Evolutionary conservation across 2,113 vertebrate species (phyloP), one percentile per base, ranked within the genome.

Genomic region (Dicaeum eximium): DNA sequence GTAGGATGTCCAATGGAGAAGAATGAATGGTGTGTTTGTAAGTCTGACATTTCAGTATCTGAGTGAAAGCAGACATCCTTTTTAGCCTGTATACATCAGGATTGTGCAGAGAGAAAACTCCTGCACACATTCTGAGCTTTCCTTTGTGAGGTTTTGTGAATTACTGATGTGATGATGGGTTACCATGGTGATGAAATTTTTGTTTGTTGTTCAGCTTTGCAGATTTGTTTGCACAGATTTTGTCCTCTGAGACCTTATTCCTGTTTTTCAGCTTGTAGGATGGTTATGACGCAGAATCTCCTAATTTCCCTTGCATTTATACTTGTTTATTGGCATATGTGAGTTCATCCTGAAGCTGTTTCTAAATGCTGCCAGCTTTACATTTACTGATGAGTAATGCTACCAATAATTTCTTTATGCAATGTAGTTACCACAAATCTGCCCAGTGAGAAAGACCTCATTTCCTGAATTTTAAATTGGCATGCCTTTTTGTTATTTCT

Each of bases 211-310:
- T 95, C 47, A 85, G 82, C 85, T 73, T 94, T 73, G 54, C 66
- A 42, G 82, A 38, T 54, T 92, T 74, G 31, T 88, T 90, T 90
- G 82, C 67, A 64, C 40, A 79, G 78, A 92, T 89, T 67, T 85
- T 90, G 70, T 87, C 37, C 80, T 93, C 69, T 61, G 72, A 86
- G 93, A 93, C 88, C 77, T 94, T 80, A 91, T 78, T 92, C 31
- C 51, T 83, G 62, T 79, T 96, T 96, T 89, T 80, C 70, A 79
- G 65, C 71, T 88, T 82, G 58, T 67, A 82, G 80, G 50, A 37
- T 90, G 50, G 33, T 38, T 94, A 70, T 96, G 93, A 93, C 18
- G 38, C 85, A 94, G 54, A 61, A 92, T 91, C 60, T 90, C 15
- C 51, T 89, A 2, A 42, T 89, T 95, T 83, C 22, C 30, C 33